Evolutionary conservation across 2,888 invertebrate genomes (phyloP), one percentile per base, ranked within the genome.

Genomic region (Noctuana brunneofusca): DNA sequence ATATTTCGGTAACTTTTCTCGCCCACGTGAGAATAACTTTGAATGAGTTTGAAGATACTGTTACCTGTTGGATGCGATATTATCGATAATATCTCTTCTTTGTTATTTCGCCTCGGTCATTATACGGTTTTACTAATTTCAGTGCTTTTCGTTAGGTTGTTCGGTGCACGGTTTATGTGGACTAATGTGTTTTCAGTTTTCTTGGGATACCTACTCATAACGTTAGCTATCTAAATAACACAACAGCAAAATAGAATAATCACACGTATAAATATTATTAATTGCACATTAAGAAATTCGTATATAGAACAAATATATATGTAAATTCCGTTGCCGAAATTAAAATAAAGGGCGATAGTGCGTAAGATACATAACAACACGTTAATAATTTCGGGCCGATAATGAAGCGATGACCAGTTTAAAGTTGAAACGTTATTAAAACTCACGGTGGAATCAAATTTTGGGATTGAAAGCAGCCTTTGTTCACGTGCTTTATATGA

Each of bases 51-150:
- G 50, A 27, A 57, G 57, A 58, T 63, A 65, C 65, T 58, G 59
- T 56, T 63, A 65, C 65, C 63, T 65, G 63, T 63, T 65, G 65
- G 63, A 63, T 63, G 50, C 48, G 46, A 58, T 52, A 58, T 50
- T 58, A 58, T 30, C 24, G 50, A 41, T 52, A 50, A 58, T 52
- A 41, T 41, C 32, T 41, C 41, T 58, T 58, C 58, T 49, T 58
- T 49, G 32, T 38, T 57, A 57, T 48, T 48, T 49, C 12, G 27
- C 18, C 48, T n/a, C 32, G 12, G 22, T 22, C 35, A 32, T 48
- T 48, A 32, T 46, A 22, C 48, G 20, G 35, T 48, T 46, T 58
- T 58, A 49, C 16, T 58, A 57, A 57, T 57, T 48, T 43, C n/a
- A n/a, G n/a, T n/a, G n/a, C n/a, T n/a, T n/a, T n/a, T n/a, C n/a